phyloP scores from a whole-genome alignment of 2,888 invertebrate genomes.

The Tiliacea citrago region DNA sequence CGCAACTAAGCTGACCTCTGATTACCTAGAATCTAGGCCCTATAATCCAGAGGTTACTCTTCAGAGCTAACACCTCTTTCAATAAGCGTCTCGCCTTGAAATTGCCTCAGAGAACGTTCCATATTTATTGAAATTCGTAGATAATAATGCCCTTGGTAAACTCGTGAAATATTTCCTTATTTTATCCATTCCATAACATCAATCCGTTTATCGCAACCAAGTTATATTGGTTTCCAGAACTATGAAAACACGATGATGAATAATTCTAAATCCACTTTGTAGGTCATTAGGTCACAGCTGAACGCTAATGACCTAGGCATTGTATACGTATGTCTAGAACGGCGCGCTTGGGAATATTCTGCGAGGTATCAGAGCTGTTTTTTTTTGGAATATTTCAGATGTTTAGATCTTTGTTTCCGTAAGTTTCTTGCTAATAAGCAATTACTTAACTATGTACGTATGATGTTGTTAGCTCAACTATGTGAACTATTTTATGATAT shows the following conservation, averaged over 20 bases:
- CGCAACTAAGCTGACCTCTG: not conserved
- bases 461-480: conserved; percentile 34
- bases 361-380: conserved; percentile 33
- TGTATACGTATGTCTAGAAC: conserved; percentile 54
- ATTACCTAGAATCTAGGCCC: not conserved
- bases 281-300: conserved; percentile 72
- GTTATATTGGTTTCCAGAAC: conserved; percentile 43
- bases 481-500: conserved; percentile 20
- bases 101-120: not conserved
- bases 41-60: not conserved
- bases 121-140: not conserved
- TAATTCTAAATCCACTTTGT: conserved; percentile 54
- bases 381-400: conserved; percentile 44
- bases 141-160: not conserved
- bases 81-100: not conserved
- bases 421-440: conserved; percentile 35
- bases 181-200: conserved; percentile 13
- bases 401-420: conserved; percentile 36
- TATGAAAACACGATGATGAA: conserved; percentile 58
- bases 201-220: conserved; percentile 59
- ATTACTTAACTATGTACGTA: conserved; percentile 38
- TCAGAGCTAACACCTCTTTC: not conserved
- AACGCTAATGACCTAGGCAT: conserved; percentile 69
- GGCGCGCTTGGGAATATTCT: conserved; percentile 45
- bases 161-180: not conserved